Evolutionary conservation across 2,888 invertebrate species (phyloP).

Genomic region (Epirrita christyi): DNA sequence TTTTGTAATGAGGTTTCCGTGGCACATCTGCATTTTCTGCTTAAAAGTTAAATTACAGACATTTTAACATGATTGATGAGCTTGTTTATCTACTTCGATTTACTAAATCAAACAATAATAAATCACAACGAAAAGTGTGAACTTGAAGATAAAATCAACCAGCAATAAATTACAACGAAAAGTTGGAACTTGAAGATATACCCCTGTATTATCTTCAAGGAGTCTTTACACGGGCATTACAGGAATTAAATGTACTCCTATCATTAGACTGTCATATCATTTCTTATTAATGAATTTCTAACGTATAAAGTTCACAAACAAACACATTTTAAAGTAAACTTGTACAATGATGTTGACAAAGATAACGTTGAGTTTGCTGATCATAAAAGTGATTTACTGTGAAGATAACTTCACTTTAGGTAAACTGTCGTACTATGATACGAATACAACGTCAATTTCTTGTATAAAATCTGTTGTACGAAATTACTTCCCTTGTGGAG

Average conservation of each 20-base stretch:
- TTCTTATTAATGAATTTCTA: conserved; percentile 12
- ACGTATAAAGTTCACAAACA: conserved; percentile 14
- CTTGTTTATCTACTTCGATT: background rate
- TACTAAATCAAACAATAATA: conserved; percentile 3
- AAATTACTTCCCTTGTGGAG: conserved; percentile 46
- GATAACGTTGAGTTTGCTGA: conserved; percentile 19
- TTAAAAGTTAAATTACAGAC: no score
- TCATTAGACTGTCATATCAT: conserved; percentile 10
- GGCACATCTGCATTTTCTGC: background rate
- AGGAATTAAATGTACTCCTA: background rate
- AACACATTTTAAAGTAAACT: conserved; percentile 7
- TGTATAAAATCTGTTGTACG: conserved; percentile 46
- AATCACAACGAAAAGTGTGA: background rate
- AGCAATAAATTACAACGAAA: conserved; percentile 1
- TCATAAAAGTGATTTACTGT: conserved; percentile 20
- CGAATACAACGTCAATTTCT: conserved; percentile 10
- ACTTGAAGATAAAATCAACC: conserved; percentile 6
- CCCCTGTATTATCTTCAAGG: background rate
- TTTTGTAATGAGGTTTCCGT: background rate
- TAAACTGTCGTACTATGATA: background rate
- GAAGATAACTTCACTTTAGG: conserved; percentile 7
- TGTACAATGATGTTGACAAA: conserved; percentile 16
- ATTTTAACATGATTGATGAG: conserved; percentile 13
- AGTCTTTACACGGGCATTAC: background rate
- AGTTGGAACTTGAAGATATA: conserved; percentile 1